Percentiles rank a stretch among this genome's conserved stretches.
Conservation (phyloP, 2,888 invertebrate species). For the Mesoligia furuncula region DNA sequence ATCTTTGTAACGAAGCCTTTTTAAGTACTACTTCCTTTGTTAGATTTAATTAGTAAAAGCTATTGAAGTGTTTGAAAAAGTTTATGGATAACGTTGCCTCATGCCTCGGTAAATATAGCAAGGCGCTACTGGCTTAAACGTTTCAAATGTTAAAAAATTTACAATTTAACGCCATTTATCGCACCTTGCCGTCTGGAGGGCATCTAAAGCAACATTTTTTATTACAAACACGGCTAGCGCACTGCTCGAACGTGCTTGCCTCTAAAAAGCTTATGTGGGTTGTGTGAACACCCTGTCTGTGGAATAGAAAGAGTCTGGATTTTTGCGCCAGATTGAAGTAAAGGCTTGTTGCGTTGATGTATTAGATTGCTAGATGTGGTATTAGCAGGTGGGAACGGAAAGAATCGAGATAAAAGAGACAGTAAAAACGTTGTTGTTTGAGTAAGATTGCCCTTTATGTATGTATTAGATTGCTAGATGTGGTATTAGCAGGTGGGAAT, state of each 20-base stretch:
- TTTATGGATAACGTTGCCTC: no score
- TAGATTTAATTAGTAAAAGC: no score
- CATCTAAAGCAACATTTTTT: constrained; percentile 63
- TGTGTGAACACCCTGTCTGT: constrained; percentile 70
- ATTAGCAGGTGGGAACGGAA: background rate
- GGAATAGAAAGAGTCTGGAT: constrained; percentile 76
- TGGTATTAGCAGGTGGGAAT: no score
- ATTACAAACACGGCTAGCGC: constrained; percentile 64
- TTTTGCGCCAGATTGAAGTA: constrained; percentile 77
- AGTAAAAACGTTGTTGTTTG: no score
- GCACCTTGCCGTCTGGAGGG: constrained; percentile 30
- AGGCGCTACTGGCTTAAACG: background rate
- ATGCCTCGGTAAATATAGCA: background rate
- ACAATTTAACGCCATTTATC: constrained; percentile 1
- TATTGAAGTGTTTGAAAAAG: no score
- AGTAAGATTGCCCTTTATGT: background rate
- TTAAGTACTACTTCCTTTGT: no score
- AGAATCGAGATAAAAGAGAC: background rate
- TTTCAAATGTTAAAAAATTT: background rate
- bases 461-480: no score
- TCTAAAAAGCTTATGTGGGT: constrained; percentile 76
- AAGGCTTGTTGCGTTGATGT: constrained; percentile 63
- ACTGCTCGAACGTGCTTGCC: constrained; percentile 70
- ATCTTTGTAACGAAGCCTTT: no score
- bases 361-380: constrained; percentile 47